Percentiles rank a stretch among this genome's conserved stretches.
These are phyloP conservation scores for Procambarus clarkii DNA, from an alignment of 1,140 invertebrate species.

Conservation along the genomic window DNA sequence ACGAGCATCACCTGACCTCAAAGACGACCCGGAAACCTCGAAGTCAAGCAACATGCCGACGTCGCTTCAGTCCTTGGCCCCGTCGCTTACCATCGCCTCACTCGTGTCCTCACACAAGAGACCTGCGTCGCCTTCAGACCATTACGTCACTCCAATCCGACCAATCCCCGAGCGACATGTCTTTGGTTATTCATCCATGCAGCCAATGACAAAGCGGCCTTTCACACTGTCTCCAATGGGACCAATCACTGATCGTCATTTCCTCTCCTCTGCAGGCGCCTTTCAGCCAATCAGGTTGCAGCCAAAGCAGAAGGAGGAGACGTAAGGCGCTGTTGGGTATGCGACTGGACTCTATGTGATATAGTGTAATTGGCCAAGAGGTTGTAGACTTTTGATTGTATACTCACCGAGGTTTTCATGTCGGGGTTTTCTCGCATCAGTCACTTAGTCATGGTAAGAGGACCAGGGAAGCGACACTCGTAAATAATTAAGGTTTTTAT, in stretches of 20 bases:
- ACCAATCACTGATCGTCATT: slow-evolving; percentile 62
- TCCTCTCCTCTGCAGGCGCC: slow-evolving; percentile 55
- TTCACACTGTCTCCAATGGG: slow-evolving; percentile 59
- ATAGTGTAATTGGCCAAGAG: slow-evolving; percentile 12
- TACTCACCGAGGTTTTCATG: background rate
- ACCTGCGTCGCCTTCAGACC: slow-evolving; percentile 51
- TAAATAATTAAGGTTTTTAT: slow-evolving; percentile 38
- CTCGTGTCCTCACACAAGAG: slow-evolving; percentile 62
- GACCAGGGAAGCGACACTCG: background rate
- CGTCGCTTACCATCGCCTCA: slow-evolving; percentile 58
- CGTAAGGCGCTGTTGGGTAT: background rate
- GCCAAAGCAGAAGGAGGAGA: slow-evolving; percentile 59
- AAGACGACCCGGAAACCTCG: slow-evolving; percentile 20
- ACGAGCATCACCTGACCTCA: slow-evolving; percentile 32
- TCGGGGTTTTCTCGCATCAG: background rate
- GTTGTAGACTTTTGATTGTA: background rate
- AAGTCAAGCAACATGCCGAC: slow-evolving; percentile 38
- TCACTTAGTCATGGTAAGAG: background rate
- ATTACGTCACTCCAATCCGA: slow-evolving; percentile 63
- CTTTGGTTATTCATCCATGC: slow-evolving; percentile 56
- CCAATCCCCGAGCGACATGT: slow-evolving; percentile 58
- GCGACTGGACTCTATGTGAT: slow-evolving; percentile 33
- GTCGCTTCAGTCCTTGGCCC: slow-evolving; percentile 49
- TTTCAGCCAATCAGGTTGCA: slow-evolving; percentile 63
- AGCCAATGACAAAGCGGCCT: slow-evolving; percentile 63